Conservation (phyloP, 2,888 invertebrate genomes). For the Salticus scenicus region DNA sequence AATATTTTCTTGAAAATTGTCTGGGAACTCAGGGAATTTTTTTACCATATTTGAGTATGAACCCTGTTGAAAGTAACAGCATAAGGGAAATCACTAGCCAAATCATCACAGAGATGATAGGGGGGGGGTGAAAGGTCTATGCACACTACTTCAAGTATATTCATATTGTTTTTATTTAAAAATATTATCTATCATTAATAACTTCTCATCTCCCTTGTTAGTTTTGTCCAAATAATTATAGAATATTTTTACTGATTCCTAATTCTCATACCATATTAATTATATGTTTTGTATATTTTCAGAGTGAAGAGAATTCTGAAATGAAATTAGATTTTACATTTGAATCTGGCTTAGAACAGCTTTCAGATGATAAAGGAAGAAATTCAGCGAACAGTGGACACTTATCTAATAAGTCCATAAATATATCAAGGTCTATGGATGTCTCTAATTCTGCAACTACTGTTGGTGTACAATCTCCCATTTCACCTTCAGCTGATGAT, state of each 20-base stretch:
- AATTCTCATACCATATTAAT: not conserved
- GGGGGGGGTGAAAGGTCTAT: no score
- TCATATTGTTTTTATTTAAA: no score
- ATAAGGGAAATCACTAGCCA: no score
- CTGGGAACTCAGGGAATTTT: no score
- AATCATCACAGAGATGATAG: no score
- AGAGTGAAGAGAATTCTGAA: constrained; percentile 84
- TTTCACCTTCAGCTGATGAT: constrained; percentile 80
- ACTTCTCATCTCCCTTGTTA: no score
- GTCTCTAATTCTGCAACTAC: constrained; percentile 32
- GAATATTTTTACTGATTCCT: not conserved
- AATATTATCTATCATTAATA: no score
- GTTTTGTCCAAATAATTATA: no score
- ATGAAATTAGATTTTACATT: constrained; percentile 94
- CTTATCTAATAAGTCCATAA: constrained; percentile 45
- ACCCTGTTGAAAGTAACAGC: no score
- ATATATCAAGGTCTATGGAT: constrained; percentile 56
- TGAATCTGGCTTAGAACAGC: constrained; percentile 83
- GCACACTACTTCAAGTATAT: no score
- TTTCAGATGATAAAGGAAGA: constrained; percentile 74
- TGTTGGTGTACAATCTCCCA: constrained; percentile 65
- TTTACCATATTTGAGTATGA: no score
- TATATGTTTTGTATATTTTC: not conserved
- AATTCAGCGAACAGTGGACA: constrained; percentile 27
- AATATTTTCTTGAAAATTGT: no score